phyloP scores from a whole-genome alignment of 2,888 invertebrate genomes.

The Tenthredo amoena region DNA sequence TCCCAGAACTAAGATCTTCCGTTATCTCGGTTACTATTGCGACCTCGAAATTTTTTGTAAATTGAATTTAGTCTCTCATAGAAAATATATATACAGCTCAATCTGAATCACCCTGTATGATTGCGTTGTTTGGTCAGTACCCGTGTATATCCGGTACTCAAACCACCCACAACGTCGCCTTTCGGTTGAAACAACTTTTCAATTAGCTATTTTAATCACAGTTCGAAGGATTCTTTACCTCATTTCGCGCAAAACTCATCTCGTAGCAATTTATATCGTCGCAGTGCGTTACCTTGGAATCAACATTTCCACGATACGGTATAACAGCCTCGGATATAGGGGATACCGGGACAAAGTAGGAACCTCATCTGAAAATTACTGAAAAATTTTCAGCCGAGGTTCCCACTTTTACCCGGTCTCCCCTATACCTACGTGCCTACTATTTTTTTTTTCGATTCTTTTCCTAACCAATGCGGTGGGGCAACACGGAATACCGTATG shows the following conservation, averaged over 20 bases:
- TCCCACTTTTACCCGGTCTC: too few relatives aligned
- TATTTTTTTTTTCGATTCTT: slow-evolving; percentile 13
- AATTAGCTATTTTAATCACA: background rate
- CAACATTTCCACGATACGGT: slow-evolving; percentile 17
- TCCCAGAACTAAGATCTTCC: too few relatives aligned
- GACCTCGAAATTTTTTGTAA: too few relatives aligned
- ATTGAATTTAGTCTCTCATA: too few relatives aligned
- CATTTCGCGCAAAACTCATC: background rate
- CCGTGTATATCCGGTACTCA: background rate
- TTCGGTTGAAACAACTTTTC: background rate
- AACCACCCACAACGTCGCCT: background rate
- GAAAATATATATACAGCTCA: too few relatives aligned
- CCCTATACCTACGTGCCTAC: background rate
- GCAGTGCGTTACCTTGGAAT: background rate
- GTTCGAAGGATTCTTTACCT: background rate
- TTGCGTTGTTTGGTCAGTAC: background rate
- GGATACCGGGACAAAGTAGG: too few relatives aligned
- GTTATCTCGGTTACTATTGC: too few relatives aligned
- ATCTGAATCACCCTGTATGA: background rate
- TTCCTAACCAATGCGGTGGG: background rate
- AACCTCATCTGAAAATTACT: too few relatives aligned
- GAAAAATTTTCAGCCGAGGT: too few relatives aligned
- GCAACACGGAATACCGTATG: background rate
- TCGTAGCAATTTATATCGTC: slow-evolving; percentile 20
- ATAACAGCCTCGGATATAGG: background rate